phyloP scores from a whole-genome alignment of 92 coral and sea anemone genomes.

The Epizoanthus ramosus region DNA sequence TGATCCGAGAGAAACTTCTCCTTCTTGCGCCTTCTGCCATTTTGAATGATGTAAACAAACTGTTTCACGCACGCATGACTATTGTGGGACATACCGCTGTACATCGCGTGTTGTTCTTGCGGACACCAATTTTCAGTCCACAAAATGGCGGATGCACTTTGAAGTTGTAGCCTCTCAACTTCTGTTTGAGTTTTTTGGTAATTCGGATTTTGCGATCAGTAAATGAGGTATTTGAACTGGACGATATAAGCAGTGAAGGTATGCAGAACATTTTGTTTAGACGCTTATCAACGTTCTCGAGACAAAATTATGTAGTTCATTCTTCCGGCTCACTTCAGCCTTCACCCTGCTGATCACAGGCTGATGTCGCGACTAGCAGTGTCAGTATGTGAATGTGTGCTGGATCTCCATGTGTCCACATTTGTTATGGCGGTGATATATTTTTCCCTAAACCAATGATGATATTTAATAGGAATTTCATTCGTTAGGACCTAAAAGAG shows the following conservation, averaged over 20 bases:
- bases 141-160: slow-evolving; percentile 39
- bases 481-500: too few species aligned
- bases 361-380: background rate
- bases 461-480: too few species aligned
- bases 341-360: too few species aligned
- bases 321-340: too few species aligned
- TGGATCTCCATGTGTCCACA: background rate
- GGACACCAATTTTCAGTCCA: slow-evolving; percentile 26
- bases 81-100: slow-evolving; percentile 41
- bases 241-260: slow-evolving; percentile 4
- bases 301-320: background rate
- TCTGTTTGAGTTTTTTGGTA: slow-evolving; percentile 24
- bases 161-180: background rate
- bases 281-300: background rate
- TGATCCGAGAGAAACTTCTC: slow-evolving; percentile 15
- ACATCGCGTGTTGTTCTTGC: background rate
- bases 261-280: background rate
- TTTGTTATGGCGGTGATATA: background rate
- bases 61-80: slow-evolving; percentile 39
- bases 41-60: slow-evolving; percentile 66
- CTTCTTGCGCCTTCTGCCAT: slow-evolving; percentile 71
- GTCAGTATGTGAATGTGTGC: background rate
- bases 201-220: background rate
- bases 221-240: background rate
- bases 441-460: too few species aligned